Percentiles rank a stretch among this genome's conserved stretches.
Conservation (phyloP, 1,140 invertebrate genomes). For the Plutomurus gul region DNA sequence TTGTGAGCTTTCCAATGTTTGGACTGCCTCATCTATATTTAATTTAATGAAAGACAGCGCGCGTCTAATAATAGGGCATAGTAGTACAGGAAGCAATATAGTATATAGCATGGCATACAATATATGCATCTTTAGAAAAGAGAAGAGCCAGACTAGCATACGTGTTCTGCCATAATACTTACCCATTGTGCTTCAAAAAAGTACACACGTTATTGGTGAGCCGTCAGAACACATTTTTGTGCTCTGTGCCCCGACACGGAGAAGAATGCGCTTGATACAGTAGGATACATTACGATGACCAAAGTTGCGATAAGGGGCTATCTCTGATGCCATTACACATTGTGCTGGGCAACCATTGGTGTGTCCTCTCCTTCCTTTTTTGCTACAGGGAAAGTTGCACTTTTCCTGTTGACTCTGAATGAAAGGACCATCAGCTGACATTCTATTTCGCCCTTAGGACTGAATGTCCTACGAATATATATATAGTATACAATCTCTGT, state of each 20-base stretch:
- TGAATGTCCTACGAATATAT: background rate
- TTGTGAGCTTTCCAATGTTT: too few species aligned
- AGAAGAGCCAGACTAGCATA: too few species aligned
- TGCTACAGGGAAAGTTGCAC: background rate
- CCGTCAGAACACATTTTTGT: background rate
- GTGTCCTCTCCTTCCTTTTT: background rate
- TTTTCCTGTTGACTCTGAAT: background rate
- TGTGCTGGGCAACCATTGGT: background rate
- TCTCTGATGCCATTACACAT: background rate
- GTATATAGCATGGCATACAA: too few species aligned
- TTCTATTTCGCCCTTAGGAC: background rate
- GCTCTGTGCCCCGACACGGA: background rate
- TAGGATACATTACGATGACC: background rate
- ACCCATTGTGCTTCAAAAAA: background rate
- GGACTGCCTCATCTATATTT: too few species aligned
- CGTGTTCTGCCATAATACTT: too few species aligned
- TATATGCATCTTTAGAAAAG: too few species aligned
- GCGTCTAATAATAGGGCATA: too few species aligned
- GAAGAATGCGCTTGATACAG: background rate
- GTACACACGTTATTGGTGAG: background rate
- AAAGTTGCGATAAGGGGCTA: background rate
- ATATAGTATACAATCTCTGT: background rate
- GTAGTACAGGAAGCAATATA: too few species aligned
- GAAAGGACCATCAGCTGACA: background rate
- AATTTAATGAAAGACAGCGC: too few species aligned